Base-by-base conservation (phyloP, 2,888 invertebrate genomes). In the Agrenia bidenticulata region DNA sequence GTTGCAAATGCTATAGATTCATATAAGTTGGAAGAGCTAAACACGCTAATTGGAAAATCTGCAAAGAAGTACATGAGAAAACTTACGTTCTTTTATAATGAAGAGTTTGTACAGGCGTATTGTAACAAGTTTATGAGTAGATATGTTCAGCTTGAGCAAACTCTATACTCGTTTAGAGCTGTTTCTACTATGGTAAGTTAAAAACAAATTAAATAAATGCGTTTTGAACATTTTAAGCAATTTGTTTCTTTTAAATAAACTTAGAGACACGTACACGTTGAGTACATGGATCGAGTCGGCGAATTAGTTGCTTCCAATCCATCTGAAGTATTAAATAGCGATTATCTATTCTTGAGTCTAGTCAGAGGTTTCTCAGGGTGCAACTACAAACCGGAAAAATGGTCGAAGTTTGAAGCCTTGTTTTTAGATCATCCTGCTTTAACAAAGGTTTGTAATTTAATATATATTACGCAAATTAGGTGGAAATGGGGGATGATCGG, bases 381-480 rank as follows among this genome's bases (percentile, higher is more conserved):
- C 56, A 84, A 87, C 79, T 87, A 85, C 77, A 84, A 82, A 21
- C 87, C 88, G 0, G 78, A 80, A 9, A 77, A 82, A 67, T 88
- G 87, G 87, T 77, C 81, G 0, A 76, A 75, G 17, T 78, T 89
- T 32, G 78, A 79, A 49, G 78, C 79, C 19, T 78, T 81, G 37
- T 80, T 86, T 53, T 77, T 82, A 0, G 70, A 77, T 0, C 82
- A 84, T 71, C 80, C 80, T 0, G 77, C 82, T 0, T 58, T 84
- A 0, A 77, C 80, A 13, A 79, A 77, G 1, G 80, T 79, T n/a
- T 81, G 77, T 61, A 15, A 50, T 23, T 23, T 23, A 39, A 39
- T 39, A 39, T 11, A 39, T 49, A 17, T 13, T 49, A 13, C 21
- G 50, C 17, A 49, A 39, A 15, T 39, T 39, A 11, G 7, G 7